A percentile compares a stretch with the other conserved stretches of the same genome.
phyloP scores from a whole-genome alignment of 2,888 invertebrate genomes.

The Sericinus montela region DNA sequence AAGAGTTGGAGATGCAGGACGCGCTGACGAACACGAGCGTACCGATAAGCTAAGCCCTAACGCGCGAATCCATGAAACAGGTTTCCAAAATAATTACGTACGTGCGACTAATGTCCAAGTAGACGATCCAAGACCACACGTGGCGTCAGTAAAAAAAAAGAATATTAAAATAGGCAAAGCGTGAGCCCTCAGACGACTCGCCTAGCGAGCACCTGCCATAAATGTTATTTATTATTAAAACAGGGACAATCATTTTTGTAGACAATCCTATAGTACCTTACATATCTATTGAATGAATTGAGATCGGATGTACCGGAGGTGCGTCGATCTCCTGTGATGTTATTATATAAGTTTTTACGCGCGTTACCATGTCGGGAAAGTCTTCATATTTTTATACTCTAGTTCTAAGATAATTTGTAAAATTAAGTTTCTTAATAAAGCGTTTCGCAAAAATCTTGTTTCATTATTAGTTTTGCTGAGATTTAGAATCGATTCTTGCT shows the following conservation, averaged over 20 bases:
- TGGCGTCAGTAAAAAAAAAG: constrained; percentile 29
- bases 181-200: constrained; percentile 22
- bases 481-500: constrained; percentile 38
- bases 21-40: constrained; percentile 39
- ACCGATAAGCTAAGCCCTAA: constrained; percentile 49
- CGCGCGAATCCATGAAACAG: constrained; percentile 53
- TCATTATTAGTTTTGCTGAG: constrained; percentile 50
- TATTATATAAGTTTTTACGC: constrained; percentile 41
- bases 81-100: constrained; percentile 55
- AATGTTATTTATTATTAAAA: constrained; percentile 57
- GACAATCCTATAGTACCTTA: background rate
- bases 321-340: constrained; percentile 41
- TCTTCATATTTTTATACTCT: constrained; percentile 68
- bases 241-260: constrained; percentile 15
- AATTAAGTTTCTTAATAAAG: constrained; percentile 74
- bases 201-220: constrained; percentile 54
- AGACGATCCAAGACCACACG: constrained; percentile 43
- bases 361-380: constrained; percentile 30
- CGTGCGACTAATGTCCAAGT: constrained; percentile 55
- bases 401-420: constrained; percentile 48
- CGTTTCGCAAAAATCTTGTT: constrained; percentile 63
- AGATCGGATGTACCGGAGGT: background rate
- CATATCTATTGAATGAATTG: background rate
- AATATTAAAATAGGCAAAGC: constrained; percentile 28
- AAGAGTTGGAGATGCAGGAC: constrained; percentile 34